Conservation (phyloP, 2,888 invertebrate species). For the Machimus rusticus region DNA sequence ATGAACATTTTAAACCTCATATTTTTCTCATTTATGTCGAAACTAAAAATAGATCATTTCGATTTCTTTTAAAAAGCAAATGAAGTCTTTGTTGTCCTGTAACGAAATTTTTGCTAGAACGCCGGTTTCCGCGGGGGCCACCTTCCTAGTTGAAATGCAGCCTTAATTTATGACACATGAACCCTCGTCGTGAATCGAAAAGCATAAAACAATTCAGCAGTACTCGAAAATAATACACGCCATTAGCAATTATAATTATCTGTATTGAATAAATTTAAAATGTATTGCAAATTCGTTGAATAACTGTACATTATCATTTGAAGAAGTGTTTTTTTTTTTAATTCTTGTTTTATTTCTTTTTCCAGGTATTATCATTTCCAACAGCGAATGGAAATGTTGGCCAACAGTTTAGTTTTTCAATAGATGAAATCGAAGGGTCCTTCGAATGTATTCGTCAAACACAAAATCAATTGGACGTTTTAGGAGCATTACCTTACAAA, state of each 20-base stretch:
- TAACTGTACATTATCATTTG: neutral
- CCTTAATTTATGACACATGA: neutral
- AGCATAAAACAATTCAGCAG: neutral
- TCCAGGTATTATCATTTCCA: slow-evolving; percentile 80
- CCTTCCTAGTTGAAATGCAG: neutral
- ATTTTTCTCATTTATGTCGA: neutral
- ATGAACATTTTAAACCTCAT: neutral
- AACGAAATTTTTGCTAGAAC: neutral
- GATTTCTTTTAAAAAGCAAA: neutral
- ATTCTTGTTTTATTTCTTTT: slow-evolving; percentile 55
- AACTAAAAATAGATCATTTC: neutral
- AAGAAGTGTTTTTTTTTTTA: neutral
- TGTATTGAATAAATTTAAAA: neutral
- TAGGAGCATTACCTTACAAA: slow-evolving; percentile 86
- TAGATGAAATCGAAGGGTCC: slow-evolving; percentile 82
- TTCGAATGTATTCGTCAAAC: slow-evolving; percentile 89
- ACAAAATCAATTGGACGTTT: slow-evolving; percentile 75
- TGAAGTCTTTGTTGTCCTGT: neutral
- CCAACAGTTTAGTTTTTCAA: slow-evolving; percentile 62
- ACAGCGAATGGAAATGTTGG: slow-evolving; percentile 61
- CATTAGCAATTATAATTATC: neutral
- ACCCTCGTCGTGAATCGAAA: neutral
- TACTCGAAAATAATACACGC: neutral
- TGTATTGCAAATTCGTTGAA: neutral
- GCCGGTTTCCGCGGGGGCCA: neutral